A percentile compares a stretch with the other conserved stretches of the same genome.
These are phyloP conservation scores for Acanthisitta chloris DNA, from an alignment of 2,113 vertebrate species.

Conservation along the genomic window DNA sequence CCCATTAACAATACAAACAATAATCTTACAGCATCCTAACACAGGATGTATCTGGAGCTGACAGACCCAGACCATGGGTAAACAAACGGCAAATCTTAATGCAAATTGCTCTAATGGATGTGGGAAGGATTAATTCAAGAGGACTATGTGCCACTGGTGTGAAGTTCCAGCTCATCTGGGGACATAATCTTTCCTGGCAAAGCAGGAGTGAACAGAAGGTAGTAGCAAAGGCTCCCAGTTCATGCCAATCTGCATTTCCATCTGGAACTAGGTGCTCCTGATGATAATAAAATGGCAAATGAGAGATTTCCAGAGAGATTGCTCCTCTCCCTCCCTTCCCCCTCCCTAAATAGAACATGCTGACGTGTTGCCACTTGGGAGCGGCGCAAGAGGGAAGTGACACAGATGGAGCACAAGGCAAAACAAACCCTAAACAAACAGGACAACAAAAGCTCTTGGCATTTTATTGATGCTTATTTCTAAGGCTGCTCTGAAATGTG, in stretches of 20 bases:
- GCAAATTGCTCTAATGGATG: background rate
- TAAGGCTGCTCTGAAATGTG: background rate
- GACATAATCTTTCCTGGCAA: conserved; percentile 43
- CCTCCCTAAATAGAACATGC: background rate
- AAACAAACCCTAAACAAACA: background rate
- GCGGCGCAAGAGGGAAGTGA: background rate
- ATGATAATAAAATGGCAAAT: background rate
- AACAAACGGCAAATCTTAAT: background rate
- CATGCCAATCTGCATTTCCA: conserved; percentile 49
- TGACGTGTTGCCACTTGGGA: background rate
- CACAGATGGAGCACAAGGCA: conserved; percentile 12
- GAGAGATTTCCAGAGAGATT: conserved; percentile 2
- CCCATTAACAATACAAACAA: background rate
- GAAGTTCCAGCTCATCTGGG: conserved; percentile 20
- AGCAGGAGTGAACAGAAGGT: conserved; percentile 61
- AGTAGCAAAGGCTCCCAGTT: background rate
- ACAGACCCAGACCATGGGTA: background rate
- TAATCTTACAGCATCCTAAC: fast-evolving
- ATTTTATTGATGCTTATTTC: background rate
- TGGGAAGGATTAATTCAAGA: conserved; percentile 32
- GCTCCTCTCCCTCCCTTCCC: background rate
- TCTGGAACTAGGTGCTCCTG: conserved; percentile 24
- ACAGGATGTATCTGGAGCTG: background rate
- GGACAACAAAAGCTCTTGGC: background rate
- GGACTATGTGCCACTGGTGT: background rate